Percentiles rank a stretch among this genome's conserved stretches.
Evolutionary conservation across 2,888 invertebrate species (phyloP).

Genomic region (Abrostola triplasia): DNA sequence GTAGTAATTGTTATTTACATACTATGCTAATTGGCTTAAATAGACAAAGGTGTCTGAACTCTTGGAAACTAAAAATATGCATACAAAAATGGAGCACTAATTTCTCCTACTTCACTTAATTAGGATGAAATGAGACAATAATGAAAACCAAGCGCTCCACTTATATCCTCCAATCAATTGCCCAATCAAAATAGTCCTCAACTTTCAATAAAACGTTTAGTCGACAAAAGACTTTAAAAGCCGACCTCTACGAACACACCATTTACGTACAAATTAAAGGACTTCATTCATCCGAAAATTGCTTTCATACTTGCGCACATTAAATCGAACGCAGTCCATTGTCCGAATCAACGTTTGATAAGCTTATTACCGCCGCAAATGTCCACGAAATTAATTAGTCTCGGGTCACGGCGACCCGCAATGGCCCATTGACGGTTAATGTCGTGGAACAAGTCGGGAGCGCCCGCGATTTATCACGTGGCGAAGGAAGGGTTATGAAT

Average conservation of each 20-base stretch:
- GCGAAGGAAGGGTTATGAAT: constrained; percentile 16
- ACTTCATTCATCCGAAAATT: constrained; percentile 47
- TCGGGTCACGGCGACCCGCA: constrained; percentile 71
- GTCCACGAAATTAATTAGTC: constrained; percentile 84
- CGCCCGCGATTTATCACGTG: constrained; percentile 42
- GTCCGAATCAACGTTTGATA: constrained; percentile 82
- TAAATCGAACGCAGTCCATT: constrained; percentile 59
- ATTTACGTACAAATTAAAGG: constrained; percentile 45
- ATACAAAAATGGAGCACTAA: not conserved
- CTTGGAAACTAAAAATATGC: too few relatives aligned
- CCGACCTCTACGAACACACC: constrained; percentile 21
- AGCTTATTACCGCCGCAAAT: constrained; percentile 81
- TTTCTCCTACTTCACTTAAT: not conserved
- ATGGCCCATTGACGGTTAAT: constrained; percentile 68
- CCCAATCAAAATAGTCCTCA: constrained; percentile 29
- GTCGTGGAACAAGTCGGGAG: constrained; percentile 40
- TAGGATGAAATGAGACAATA: constrained; percentile 12
- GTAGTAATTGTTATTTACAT: too few relatives aligned
- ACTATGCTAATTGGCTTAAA: too few relatives aligned
- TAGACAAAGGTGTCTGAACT: too few relatives aligned
- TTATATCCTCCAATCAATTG: constrained; percentile 23
- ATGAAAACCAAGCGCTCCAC: not conserved
- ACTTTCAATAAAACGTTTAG: constrained; percentile 36
- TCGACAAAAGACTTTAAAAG: constrained; percentile 41
- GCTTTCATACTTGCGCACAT: constrained; percentile 49